These are phyloP conservation scores for Cybosia mesomella DNA, from an alignment of 2,888 invertebrate species.

Conservation along the genomic window DNA sequence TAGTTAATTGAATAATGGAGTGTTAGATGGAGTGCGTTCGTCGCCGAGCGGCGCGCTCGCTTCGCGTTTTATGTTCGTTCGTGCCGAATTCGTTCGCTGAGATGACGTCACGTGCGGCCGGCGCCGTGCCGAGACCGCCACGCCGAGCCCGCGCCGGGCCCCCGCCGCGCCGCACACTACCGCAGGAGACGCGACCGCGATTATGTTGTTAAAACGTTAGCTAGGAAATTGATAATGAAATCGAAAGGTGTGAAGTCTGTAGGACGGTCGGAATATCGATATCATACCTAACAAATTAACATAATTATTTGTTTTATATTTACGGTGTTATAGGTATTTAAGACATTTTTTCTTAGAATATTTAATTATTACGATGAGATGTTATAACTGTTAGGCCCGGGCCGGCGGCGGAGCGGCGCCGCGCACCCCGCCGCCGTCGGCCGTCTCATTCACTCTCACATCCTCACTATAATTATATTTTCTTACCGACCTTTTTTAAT, in stretches of 20 bases:
- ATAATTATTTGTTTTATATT: slow-evolving; percentile 87
- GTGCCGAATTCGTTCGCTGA: slow-evolving; percentile 81
- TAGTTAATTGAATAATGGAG: slow-evolving; percentile 86
- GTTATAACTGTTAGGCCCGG: slow-evolving; percentile 83
- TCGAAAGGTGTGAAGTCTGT: slow-evolving; percentile 85
- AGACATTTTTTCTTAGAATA: slow-evolving; percentile 87
- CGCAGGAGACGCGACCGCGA: slow-evolving; percentile 82
- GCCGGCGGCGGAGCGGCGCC: slow-evolving; percentile 73
- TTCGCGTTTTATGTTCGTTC: slow-evolving; percentile 80
- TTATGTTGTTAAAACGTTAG: slow-evolving; percentile 86
- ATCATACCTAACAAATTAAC: slow-evolving; percentile 87
- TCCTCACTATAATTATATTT: slow-evolving; percentile 87
- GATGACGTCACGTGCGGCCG: slow-evolving; percentile 63
- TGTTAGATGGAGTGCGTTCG: slow-evolving; percentile 81
- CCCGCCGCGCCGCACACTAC: slow-evolving; percentile 63
- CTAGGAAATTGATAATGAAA: slow-evolving; percentile 87
- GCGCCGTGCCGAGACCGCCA: slow-evolving; percentile 37
- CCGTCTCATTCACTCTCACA: slow-evolving; percentile 83
- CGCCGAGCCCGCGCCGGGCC: no score
- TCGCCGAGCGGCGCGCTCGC: slow-evolving; percentile 78
- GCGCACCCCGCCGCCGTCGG: slow-evolving; percentile 73
- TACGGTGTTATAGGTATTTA: slow-evolving; percentile 87
- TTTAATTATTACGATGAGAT: slow-evolving; percentile 86
- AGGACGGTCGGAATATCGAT: slow-evolving; percentile 85
- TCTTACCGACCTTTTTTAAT: slow-evolving; percentile 85